Evolutionary conservation across 1,140 invertebrate genomes (phyloP), one percentile per base, ranked within the genome.

Genomic region (Musca domestica): DNA sequence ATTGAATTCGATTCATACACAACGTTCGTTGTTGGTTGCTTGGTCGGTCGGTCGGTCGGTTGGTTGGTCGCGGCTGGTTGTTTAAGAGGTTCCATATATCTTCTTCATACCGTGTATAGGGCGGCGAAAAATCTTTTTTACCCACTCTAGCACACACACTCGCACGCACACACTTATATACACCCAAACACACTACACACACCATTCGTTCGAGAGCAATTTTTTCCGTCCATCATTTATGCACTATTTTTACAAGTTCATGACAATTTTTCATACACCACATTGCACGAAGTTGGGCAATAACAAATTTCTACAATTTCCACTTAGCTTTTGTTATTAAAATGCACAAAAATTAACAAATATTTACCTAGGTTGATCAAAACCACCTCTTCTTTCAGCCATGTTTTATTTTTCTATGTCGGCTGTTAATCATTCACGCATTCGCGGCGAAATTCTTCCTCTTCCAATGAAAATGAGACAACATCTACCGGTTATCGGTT

Each of bases 331-430:
- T 41, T 61, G n/a, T 61, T 61, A 17, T 19, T 61, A 61, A 61
- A 34, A 34, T 61, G 14, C 30, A 27, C 30, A 27, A 61, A 61
- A 61, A 61, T 19, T 25, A 34, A 27, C 4, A 76, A 78, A 80
- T 80, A 81, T 81, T 81, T 81, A 81, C 78, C 78, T 81, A 80
- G 78, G 74, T 74, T 81, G 78, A 77, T 80, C 78, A 77, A 77
- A 78, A 77, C 78, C 78, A 78, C 75, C 78, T 81, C 78, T 81
- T 78, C 76, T 41, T 41, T 41, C 78, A 81, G 78, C 78, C 78
- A 81, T 81, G 78, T 81, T 81, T 80, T 80, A 76, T 80, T 80
- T 80, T 80, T 77, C 78, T 76, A 51, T 63, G 67, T 69, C 67
- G 27, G 30, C 56, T 61, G n/a, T n/a, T n/a, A 61, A 61, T 34